Evolutionary conservation across 2,888 invertebrate species (phyloP).

Genomic region (Ceratothoa steindachneri): DNA sequence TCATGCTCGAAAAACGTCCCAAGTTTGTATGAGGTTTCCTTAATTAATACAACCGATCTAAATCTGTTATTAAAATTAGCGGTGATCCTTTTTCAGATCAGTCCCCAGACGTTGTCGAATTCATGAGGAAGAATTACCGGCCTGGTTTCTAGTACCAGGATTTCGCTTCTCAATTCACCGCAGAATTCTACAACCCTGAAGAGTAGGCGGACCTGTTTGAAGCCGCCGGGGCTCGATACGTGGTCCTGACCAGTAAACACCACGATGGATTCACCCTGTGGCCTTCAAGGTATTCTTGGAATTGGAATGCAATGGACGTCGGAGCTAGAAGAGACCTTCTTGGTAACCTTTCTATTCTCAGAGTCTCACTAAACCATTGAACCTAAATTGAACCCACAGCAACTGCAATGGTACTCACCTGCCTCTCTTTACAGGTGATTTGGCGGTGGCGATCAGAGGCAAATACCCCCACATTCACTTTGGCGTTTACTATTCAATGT

Average conservation of each 20-base stretch:
- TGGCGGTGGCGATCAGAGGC: conserved; percentile 32
- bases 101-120: conserved; percentile 54
- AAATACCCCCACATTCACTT: conserved; percentile 41
- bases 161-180: conserved; percentile 81
- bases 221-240: conserved; percentile 79
- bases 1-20: too few species aligned
- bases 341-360: too few species aligned
- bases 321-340: conserved; percentile 74
- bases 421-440: conserved; percentile 62
- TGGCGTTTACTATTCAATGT: conserved; percentile 56
- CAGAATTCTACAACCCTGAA: conserved; percentile 72
- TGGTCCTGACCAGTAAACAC: conserved; percentile 81
- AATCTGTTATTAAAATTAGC: too few species aligned
- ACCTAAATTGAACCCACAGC: too few species aligned
- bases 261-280: conserved; percentile 81
- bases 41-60: too few species aligned
- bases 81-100: neutral
- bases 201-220: conserved; percentile 79
- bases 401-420: too few species aligned
- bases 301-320: conserved; percentile 76
- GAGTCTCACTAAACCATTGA: too few species aligned
- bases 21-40: too few species aligned
- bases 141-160: conserved; percentile 86
- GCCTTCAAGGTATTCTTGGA: conserved; percentile 75
- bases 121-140: conserved; percentile 77